These are phyloP conservation scores for Mantis religiosa DNA, from an alignment of 2,888 invertebrate genomes.

Conservation along the genomic window DNA sequence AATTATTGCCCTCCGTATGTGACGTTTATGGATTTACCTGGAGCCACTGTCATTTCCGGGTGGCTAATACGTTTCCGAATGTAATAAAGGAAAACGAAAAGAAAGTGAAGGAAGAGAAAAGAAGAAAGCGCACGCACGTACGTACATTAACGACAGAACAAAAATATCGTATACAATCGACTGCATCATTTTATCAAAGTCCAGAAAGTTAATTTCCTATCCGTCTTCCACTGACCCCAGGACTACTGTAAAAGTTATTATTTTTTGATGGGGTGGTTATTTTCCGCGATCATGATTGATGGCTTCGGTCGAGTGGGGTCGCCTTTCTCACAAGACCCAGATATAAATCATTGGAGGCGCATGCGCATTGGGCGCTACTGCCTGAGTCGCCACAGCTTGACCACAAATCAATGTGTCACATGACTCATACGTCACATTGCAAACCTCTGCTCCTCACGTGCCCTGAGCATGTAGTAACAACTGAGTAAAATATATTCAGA, in stretches of 20 bases:
- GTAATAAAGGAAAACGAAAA: conserved; percentile 12
- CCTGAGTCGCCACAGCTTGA: conserved; percentile 1
- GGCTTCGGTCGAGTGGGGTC: conserved; percentile 14
- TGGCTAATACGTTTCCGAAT: conserved; percentile 13
- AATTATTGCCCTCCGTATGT: neutral
- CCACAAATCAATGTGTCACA: conserved; percentile 24
- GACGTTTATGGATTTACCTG: conserved; percentile 16
- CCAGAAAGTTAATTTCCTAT: conserved; percentile 29
- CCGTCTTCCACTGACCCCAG: conserved; percentile 10
- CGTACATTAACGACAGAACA: neutral
- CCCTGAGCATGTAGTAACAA: neutral
- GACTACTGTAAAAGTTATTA: conserved; percentile 13
- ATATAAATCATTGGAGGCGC: conserved; percentile 23
- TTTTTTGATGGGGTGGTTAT: conserved; percentile 18
- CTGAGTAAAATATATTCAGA: neutral
- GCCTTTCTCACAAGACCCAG: conserved; percentile 9
- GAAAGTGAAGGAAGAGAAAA: neutral
- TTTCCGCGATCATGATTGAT: conserved; percentile 26
- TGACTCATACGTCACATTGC: conserved; percentile 12
- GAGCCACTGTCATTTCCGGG: neutral
- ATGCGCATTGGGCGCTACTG: neutral
- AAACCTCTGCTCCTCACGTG: neutral
- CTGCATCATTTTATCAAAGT: conserved; percentile 29
- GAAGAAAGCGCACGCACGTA: neutral
- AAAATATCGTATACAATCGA: conserved; percentile 3